Percentiles rank a stretch among this genome's conserved stretches.
These are phyloP conservation scores for Perccottus glenii DNA, from an alignment of 2,113 vertebrate genomes.

Conservation along the genomic window DNA sequence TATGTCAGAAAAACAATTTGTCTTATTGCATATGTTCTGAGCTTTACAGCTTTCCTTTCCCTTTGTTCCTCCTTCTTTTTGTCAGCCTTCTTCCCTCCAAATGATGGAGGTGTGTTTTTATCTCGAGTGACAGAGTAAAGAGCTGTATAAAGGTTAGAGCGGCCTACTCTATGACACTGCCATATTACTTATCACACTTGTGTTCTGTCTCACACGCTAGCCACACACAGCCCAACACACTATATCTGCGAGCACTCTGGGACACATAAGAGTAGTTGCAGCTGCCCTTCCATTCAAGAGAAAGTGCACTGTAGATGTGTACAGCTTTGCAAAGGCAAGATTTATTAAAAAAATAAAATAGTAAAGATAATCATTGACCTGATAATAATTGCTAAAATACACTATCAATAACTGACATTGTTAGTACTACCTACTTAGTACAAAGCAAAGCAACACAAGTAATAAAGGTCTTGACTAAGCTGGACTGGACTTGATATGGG, in stretches of 20 bases:
- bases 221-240: constrained; percentile 8
- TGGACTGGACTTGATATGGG: no score
- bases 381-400: no score
- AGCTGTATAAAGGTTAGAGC: constrained; percentile 75
- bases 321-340: no score
- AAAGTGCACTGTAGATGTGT: neutral
- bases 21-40: constrained; percentile 14
- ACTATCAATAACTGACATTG: no score
- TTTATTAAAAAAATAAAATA: no score
- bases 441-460: no score
- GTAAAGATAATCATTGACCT: no score
- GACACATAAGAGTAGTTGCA: constrained; percentile 45
- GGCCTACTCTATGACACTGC: constrained; percentile 69
- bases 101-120: constrained; percentile 72
- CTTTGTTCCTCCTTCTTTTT: neutral
- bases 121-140: constrained; percentile 74
- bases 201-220: constrained; percentile 10
- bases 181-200: constrained; percentile 62
- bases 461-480: no score
- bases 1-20: neutral
- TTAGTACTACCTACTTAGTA: no score
- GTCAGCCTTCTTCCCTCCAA: constrained; percentile 12
- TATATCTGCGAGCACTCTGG: constrained; percentile 33
- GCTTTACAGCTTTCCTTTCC: neutral
- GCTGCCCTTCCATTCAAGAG: constrained; percentile 8